A percentile compares a stretch with the other conserved stretches of the same genome.
These are phyloP conservation scores for Crotophaga sulcirostris DNA, from an alignment of 2,113 vertebrate genomes.

Conservation along the genomic window DNA sequence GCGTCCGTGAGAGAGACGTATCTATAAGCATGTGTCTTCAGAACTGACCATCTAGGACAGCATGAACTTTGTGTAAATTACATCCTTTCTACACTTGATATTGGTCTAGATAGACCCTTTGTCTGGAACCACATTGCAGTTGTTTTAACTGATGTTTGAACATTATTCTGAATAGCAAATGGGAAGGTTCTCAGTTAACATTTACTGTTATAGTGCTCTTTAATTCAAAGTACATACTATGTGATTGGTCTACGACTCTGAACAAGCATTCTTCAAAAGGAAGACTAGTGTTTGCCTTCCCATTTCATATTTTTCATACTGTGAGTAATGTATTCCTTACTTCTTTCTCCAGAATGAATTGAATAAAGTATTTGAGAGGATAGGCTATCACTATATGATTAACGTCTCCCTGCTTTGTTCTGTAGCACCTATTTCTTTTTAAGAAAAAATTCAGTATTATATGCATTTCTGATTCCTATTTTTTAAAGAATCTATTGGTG, in stretches of 20 bases:
- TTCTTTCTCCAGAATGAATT: background rate
- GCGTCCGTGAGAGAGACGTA: accelerated
- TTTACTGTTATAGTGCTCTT: background rate
- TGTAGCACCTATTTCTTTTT: background rate
- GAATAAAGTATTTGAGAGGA: background rate
- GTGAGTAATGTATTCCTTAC: background rate
- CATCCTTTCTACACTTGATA: background rate
- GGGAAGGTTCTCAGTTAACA: background rate
- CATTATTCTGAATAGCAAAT: background rate
- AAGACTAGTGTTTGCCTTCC: background rate
- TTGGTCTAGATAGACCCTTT: background rate
- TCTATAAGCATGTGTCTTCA: background rate
- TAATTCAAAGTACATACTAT: background rate
- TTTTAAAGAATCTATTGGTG: background rate
- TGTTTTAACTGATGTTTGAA: background rate
- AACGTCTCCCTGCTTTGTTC: background rate
- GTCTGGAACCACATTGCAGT: background rate
- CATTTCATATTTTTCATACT: background rate
- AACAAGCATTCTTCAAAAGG: background rate
- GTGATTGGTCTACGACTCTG: background rate
- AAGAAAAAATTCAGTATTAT: background rate
- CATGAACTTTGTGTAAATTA: background rate
- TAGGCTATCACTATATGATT: background rate
- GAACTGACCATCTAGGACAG: background rate
- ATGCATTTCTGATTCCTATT: background rate